Evolutionary conservation across 2,888 invertebrate genomes (phyloP).

Genomic region (Dysmachus trigonus): DNA sequence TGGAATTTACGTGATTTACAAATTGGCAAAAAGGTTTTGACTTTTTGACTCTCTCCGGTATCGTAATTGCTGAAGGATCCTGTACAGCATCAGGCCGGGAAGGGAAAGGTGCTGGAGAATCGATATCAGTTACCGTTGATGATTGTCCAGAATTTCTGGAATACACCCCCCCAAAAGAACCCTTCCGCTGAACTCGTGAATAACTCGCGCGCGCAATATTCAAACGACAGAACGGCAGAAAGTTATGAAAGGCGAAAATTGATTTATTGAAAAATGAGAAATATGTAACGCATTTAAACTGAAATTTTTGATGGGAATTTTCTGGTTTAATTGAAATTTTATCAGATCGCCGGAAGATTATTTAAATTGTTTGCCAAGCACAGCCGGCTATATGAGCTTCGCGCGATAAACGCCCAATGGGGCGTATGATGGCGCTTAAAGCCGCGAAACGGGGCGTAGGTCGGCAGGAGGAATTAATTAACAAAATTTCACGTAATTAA

Average conservation of each 20-base stretch:
- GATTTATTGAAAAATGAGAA: not conserved
- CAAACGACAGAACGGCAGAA: no score
- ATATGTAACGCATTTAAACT: conserved; percentile 6
- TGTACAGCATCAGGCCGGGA: not conserved
- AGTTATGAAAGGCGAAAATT: conserved; percentile 1
- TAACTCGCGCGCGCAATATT: not conserved
- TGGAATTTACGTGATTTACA: conserved; percentile 37
- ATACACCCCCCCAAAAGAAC: not conserved
- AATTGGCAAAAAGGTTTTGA: conserved; percentile 37
- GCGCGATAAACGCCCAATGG: not conserved
- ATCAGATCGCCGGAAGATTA: conserved; percentile 18
- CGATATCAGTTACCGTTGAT: not conserved
- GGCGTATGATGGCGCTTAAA: not conserved
- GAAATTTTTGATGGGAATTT: not conserved
- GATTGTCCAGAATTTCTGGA: not conserved
- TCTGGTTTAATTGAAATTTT: conserved; percentile 21
- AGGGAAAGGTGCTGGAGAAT: not conserved
- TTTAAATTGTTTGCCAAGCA: not conserved
- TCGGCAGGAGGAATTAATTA: not conserved
- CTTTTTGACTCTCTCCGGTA: not conserved
- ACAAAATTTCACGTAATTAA: not conserved
- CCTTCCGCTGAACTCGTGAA: not conserved
- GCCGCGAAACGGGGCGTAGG: not conserved
- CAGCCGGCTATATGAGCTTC: not conserved
- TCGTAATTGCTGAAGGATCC: not conserved